Evolutionary conservation across 1,140 invertebrate genomes (phyloP).

Genomic region (Scaptodrosophila lebanonensis): DNA sequence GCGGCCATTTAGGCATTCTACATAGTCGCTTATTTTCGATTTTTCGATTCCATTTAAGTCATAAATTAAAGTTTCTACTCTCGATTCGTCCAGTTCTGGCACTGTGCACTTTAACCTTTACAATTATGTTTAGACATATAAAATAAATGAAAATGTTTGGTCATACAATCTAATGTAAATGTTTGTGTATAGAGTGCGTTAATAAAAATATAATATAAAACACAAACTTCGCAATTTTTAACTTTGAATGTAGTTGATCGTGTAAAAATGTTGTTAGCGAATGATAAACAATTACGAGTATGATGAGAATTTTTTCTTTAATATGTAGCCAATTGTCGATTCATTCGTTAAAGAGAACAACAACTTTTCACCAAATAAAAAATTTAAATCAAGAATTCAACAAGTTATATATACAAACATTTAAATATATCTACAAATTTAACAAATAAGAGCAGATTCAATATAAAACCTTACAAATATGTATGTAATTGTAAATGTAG

Average conservation of each 20-base stretch:
- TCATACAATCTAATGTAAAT: conserved; percentile 39
- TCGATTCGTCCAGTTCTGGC: background rate
- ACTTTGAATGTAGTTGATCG: too few relatives aligned
- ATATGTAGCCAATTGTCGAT: too few relatives aligned
- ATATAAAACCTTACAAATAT: conserved; percentile 62
- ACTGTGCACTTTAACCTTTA: background rate
- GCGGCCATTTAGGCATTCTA: too few relatives aligned
- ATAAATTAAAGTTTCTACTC: too few relatives aligned
- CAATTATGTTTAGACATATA: background rate
- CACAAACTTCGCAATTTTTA: too few relatives aligned
- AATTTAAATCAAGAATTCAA: conserved; percentile 33
- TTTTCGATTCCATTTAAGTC: background rate
- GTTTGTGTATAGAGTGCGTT: conserved; percentile 31
- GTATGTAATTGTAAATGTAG: conserved; percentile 75
- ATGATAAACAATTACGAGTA: conserved; percentile 7
- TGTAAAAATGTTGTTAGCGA: conserved; percentile 12
- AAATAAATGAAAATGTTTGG: background rate
- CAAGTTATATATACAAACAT: conserved; percentile 59
- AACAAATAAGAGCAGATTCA: conserved; percentile 44
- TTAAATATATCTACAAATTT: conserved; percentile 69
- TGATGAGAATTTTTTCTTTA: conserved; percentile 7
- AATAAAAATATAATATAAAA: background rate
- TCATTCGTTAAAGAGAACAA: conserved; percentile 48
- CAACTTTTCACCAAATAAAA: conserved; percentile 33
- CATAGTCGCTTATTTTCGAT: background rate